Conservation (phyloP, 2,797 vertebrate genomes). For the Myotis daubentonii region DNA sequence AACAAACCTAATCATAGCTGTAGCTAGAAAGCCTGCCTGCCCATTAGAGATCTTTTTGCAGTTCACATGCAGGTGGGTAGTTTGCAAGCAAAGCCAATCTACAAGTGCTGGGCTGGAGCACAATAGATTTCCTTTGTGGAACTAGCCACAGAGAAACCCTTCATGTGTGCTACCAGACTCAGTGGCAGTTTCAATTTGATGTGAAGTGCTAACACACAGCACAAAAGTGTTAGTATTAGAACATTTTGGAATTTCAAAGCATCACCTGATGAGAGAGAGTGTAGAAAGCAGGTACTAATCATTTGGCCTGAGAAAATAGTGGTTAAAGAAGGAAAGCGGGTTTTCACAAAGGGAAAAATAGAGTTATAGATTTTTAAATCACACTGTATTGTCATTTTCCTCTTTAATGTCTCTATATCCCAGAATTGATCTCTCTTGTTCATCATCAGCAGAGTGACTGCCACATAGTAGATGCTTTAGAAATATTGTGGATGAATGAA, state of each 20-base stretch:
- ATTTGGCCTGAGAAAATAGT: constrained; percentile 51
- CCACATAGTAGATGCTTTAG: background rate
- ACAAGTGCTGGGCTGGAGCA: constrained; percentile 36
- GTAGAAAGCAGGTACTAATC: constrained; percentile 2
- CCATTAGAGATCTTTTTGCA: constrained; percentile 41
- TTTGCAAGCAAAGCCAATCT: constrained; percentile 62
- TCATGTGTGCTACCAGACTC: constrained; percentile 68
- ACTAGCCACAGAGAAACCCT: constrained; percentile 65
- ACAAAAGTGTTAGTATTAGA: constrained; percentile 55
- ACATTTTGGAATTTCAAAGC: constrained; percentile 72
- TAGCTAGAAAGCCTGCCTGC: constrained; percentile 34
- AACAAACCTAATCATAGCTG: background rate
- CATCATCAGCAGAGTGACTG: background rate
- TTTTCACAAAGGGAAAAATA: constrained; percentile 49
- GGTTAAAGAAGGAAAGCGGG: constrained; percentile 32
- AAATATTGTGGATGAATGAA: constrained; percentile 1
- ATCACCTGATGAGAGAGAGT: constrained; percentile 40
- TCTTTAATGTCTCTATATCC: background rate
- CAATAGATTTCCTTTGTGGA: constrained; percentile 67
- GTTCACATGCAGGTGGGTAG: constrained; percentile 58
- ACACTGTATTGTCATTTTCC: constrained; percentile 11
- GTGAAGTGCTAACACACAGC: constrained; percentile 56
- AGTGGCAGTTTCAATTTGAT: constrained; percentile 58
- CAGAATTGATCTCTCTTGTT: background rate
- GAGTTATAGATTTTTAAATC: constrained; percentile 13